A percentile compares a stretch with the other conserved stretches of the same genome.
Evolutionary conservation across 2,113 vertebrate genomes (phyloP).

Genomic region (Okapia johnstoni): DNA sequence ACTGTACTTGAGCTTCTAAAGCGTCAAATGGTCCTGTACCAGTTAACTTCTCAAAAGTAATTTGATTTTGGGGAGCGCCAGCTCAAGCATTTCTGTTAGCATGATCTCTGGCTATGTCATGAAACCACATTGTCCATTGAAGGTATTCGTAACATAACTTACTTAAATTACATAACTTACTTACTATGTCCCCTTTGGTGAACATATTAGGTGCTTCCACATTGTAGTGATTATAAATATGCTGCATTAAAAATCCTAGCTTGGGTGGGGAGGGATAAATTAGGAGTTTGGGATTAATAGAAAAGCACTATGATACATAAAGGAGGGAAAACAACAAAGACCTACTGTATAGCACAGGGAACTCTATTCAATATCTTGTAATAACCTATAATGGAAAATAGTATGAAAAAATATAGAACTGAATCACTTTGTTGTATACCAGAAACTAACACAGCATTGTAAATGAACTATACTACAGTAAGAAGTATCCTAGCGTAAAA

Average conservation of each 20-base stretch:
- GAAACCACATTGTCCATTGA: too few relatives aligned
- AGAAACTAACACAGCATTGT: neutral
- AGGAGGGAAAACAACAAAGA: neutral
- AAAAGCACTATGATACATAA: neutral
- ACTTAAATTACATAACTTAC: neutral
- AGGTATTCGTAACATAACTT: neutral
- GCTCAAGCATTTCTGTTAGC: too few relatives aligned
- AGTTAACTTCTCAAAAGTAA: too few relatives aligned
- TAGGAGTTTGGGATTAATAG: neutral
- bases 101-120: too few relatives aligned
- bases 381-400: neutral
- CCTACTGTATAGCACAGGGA: neutral
- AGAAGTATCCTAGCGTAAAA: neutral
- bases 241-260: neutral
- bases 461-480: neutral
- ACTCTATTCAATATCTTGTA: neutral
- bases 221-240: neutral
- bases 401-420: neutral
- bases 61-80: too few relatives aligned
- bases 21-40: too few relatives aligned
- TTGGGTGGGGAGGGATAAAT: neutral
- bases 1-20: too few relatives aligned
- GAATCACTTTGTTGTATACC: neutral
- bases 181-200: neutral
- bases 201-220: neutral